phyloP scores from a whole-genome alignment of 2,888 invertebrate genomes.

The Harpalus rubripes region DNA sequence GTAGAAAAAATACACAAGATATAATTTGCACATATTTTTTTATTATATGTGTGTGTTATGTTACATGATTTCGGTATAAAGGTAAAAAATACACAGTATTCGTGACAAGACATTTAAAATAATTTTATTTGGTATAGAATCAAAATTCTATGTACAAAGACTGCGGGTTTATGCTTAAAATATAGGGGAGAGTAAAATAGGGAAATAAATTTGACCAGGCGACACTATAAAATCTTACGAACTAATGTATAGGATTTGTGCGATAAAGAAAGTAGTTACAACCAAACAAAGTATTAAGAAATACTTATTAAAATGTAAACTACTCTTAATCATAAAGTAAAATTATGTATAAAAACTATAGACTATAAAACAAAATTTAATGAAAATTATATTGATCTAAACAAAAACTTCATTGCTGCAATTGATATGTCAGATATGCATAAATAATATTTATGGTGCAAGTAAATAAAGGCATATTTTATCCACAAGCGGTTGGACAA shows the following conservation, averaged over 20 bases:
- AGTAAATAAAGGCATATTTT: too few relatives aligned
- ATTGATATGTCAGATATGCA: constrained; percentile 24
- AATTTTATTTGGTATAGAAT: constrained; percentile 46
- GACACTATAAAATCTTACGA: constrained; percentile 22
- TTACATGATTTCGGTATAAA: constrained; percentile 19
- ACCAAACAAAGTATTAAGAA: constrained; percentile 6
- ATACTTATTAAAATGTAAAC: constrained; percentile 11
- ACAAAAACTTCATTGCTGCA: not conserved
- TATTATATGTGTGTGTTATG: not conserved
- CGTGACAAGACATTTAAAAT: constrained; percentile 24
- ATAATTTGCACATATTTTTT: not conserved
- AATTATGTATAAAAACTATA: constrained; percentile 15
- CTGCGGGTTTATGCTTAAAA: not conserved
- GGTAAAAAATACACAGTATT: constrained; percentile 41
- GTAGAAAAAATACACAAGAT: not conserved
- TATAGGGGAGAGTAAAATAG: not conserved
- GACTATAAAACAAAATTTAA: constrained; percentile 6
- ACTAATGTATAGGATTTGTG: constrained; percentile 34
- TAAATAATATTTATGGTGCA: not conserved
- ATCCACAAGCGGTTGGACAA: too few relatives aligned
- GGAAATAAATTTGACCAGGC: constrained; percentile 9
- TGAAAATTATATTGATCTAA: constrained; percentile 20
- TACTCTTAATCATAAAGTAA: constrained; percentile 31
- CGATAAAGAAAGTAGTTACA: constrained; percentile 11
- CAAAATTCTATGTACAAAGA: constrained; percentile 39